Evolutionary conservation across 2,888 invertebrate genomes (phyloP), one percentile per base, ranked within the genome.

Genomic region (Plemyria rubiginata): DNA sequence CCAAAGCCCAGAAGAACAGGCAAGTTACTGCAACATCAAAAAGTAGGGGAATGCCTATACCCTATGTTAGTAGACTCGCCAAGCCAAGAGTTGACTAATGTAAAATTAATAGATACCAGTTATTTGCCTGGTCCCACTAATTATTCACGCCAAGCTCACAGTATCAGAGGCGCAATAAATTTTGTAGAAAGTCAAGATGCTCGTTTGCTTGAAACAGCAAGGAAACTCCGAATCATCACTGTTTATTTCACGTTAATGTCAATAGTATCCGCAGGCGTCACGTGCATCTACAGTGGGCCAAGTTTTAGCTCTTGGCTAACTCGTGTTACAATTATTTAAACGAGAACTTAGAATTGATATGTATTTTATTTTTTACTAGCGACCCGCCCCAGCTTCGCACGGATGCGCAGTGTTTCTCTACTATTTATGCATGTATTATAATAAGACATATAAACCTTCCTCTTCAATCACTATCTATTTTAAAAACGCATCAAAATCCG

Each of bases 181-280:
- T 56, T 40, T 43, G 38, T 54, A 46, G 59, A 59, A 66, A 67
- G 62, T 55, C 60, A 52, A 53, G 68, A 68, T 61, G 64, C 60
- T 60, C 61, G 62, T 62, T 62, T 60, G 61, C 53, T 60, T 55
- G 54, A 59, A 62, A 58, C 46, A 49, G 22, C 60, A 63, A 62
- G 80, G 79, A 82, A 82, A 85, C 76, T 61, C 78, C 75, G 36
- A 38, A 38, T 86, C 88, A 81, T 86, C 86, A 86, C 86, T 86
- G 87, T 88, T 86, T 87, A 88, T 87, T 87, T 81, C 87, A 65
- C 74, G 78, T 80, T 84, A 84, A 85, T 84, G 84, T 89, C 88
- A 88, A 87, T 83, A 78, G 79, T 84, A 78, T 80, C 90, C 87
- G 81, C 84, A 66, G 88, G 76, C 54, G 72, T 79, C 74, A 64